phyloP scores from a whole-genome alignment of 2,797 vertebrate genomes.

The Anguilla anguilla region DNA sequence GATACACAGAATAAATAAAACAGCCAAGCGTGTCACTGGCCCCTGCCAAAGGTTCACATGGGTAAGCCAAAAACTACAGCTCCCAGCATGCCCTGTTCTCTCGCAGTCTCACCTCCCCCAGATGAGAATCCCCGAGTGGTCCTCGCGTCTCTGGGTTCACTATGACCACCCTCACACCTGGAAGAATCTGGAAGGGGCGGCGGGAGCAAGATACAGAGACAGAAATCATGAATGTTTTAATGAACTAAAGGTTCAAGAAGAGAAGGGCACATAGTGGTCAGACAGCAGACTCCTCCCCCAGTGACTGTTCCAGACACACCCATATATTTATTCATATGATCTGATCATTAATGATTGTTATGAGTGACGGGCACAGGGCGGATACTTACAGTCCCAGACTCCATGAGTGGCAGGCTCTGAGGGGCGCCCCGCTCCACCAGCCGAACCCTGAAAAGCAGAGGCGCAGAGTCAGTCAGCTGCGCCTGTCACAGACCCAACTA shows the following conservation, averaged over 20 bases:
- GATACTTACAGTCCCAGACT: constrained; percentile 90
- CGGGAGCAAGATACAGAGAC: neutral
- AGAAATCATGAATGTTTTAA: neutral
- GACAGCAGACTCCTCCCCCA: neutral
- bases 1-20: neutral
- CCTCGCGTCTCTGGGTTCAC: constrained; percentile 97
- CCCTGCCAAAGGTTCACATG: neutral
- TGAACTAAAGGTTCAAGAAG: neutral
- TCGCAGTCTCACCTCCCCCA: constrained; percentile 83
- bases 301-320: neutral
- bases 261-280: neutral
- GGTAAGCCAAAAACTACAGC: neutral
- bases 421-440: constrained; percentile 97
- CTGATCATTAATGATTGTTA: neutral
- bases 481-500: neutral
- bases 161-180: constrained; percentile 95
- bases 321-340: neutral
- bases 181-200: constrained; percentile 80
- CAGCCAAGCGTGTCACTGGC: too few relatives aligned
- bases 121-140: constrained; percentile 94
- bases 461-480: neutral
- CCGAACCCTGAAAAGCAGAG: constrained; percentile 78
- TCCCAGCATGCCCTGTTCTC: neutral
- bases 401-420: constrained; percentile 93
- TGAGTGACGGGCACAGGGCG: neutral